Base-by-base conservation (phyloP, 2,113 vertebrate species). In the Oreochromis spilurus region DNA sequence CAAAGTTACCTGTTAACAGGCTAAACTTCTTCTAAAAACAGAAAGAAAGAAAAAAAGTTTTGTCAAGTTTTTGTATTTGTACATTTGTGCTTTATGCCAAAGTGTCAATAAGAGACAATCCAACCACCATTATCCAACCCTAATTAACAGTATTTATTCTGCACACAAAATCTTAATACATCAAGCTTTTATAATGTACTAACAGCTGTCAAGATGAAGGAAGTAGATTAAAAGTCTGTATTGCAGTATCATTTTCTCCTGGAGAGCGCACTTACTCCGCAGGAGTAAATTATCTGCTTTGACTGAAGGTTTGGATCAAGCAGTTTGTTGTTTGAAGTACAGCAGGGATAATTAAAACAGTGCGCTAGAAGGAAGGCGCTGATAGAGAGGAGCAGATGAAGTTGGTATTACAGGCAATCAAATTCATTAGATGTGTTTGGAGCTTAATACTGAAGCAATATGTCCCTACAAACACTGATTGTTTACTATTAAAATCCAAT, bases 281-380 rank as follows among this genome's bases (percentile, higher is more conserved):
- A 48, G 80, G 26, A 77, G 54, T 57, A 48, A 86, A 88, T 83
- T 36, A 84, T 16, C 24, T 7, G 5, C 79, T 87, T 5, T 52
- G 57, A 82, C 79, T 84, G 67, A 88, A 55, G 52, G 29, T 72
- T 57, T 31, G 54, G 13, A 57, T 52, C 8, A 34, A 90, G 60
- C 54, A 38, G 78, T 77, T 86, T 88, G 89, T 72, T 83, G 84
- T 86, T 53, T 86, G 84, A 83, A 72, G 67, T 48, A 54, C 81
- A 84, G 65, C 78, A 19, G 65, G 57, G 38, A 65, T 91, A 85
- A 91, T 91, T 83, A 90, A 90, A 92, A 62, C 55, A 7, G 29
- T 50, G 86, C 2, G 31, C 78, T 85, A 81, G 79, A 65, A 57
- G 84, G 77, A 43, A 80, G 60, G 50, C 45, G 24, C 43, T 36